Evolutionary conservation across 2,888 invertebrate genomes (phyloP).

Genomic region (Stomorhina lunata): DNA sequence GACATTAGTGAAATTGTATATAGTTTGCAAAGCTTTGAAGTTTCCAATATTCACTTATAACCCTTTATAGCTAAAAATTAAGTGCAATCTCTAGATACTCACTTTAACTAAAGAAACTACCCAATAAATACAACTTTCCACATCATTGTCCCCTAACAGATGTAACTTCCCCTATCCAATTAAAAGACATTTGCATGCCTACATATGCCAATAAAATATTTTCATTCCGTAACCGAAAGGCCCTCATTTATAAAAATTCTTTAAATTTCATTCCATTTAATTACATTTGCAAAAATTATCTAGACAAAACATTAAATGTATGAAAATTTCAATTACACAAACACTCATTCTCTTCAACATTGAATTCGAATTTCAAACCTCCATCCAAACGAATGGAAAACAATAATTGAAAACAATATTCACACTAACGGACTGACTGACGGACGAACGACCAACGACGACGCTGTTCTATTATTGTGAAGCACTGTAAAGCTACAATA

Average conservation of each 20-base stretch:
- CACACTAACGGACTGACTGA: too few relatives aligned
- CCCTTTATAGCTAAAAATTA: too few relatives aligned
- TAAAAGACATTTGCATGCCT: neutral
- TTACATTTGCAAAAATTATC: constrained; percentile 54
- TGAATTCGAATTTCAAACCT: too few relatives aligned
- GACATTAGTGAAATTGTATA: too few relatives aligned
- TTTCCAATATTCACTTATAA: too few relatives aligned
- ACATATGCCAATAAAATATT: neutral
- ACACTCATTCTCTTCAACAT: constrained; percentile 31
- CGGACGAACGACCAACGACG: neutral
- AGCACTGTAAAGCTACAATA: too few relatives aligned
- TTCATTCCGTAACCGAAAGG: neutral
- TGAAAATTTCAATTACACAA: constrained; percentile 48
- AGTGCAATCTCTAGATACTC: too few relatives aligned
- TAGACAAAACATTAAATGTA: constrained; percentile 16
- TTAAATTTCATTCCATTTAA: constrained; percentile 61
- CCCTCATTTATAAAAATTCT: constrained; percentile 40
- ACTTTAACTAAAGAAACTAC: too few relatives aligned
- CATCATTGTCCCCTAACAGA: too few relatives aligned
- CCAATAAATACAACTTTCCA: too few relatives aligned
- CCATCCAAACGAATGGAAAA: neutral
- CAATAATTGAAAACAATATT: constrained; percentile 57
- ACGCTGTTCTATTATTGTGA: constrained; percentile 38
- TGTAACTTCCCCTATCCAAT: too few relatives aligned
- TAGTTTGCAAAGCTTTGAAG: too few relatives aligned